These are phyloP conservation scores for Elaeidobius kamerunicus DNA, from an alignment of 2,888 invertebrate species.

Conservation along the genomic window DNA sequence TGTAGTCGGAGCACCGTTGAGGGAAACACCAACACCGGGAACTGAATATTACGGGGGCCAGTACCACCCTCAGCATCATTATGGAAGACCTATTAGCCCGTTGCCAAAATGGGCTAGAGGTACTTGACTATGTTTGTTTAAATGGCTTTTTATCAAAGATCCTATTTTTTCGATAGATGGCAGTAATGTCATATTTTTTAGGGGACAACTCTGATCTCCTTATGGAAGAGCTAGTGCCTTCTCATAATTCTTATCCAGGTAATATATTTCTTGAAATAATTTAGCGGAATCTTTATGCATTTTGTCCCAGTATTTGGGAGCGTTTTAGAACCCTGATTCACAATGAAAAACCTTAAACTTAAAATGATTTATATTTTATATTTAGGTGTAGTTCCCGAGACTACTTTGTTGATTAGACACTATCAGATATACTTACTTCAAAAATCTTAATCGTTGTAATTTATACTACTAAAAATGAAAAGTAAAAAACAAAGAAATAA, in stretches of 20 bases:
- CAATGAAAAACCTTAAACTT: too few relatives aligned
- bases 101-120: slow-evolving; percentile 60
- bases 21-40: slow-evolving; percentile 52
- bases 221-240: slow-evolving; percentile 55
- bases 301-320: not conserved
- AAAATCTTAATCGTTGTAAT: too few relatives aligned
- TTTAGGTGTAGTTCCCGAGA: not conserved
- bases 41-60: slow-evolving; percentile 45
- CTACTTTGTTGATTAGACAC: not conserved
- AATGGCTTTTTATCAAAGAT: too few relatives aligned
- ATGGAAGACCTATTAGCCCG: slow-evolving; percentile 53
- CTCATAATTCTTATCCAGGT: slow-evolving; percentile 41
- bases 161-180: too few relatives aligned
- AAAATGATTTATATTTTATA: too few relatives aligned
- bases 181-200: slow-evolving; percentile 43
- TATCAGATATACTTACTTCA: too few relatives aligned
- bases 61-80: slow-evolving; percentile 50
- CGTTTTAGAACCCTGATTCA: too few relatives aligned
- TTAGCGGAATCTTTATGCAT: not conserved
- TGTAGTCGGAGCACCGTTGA: slow-evolving; percentile 55
- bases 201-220: slow-evolving; percentile 58
- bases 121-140: slow-evolving; percentile 42
- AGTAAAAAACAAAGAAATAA: too few relatives aligned
- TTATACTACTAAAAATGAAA: too few relatives aligned
- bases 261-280: too few relatives aligned